phyloP scores from a whole-genome alignment of 1,140 invertebrate genomes.

The Neodiprion lecontei region DNA sequence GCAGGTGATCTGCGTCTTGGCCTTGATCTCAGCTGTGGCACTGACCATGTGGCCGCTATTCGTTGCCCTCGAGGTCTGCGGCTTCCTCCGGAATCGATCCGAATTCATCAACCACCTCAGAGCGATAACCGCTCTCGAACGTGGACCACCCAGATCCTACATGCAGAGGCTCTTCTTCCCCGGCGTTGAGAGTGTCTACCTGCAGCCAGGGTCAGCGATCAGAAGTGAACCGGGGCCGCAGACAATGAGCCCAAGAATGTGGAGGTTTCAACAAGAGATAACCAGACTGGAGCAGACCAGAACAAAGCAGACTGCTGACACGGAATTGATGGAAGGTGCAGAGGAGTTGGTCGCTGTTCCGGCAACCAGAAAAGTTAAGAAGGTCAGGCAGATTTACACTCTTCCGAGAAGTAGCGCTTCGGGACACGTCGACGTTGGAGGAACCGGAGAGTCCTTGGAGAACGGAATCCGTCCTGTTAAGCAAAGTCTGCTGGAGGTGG shows the following conservation, averaged over 20 bases:
- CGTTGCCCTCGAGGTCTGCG: constrained; percentile 23
- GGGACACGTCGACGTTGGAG: constrained; percentile 7
- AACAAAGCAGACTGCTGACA: neutral
- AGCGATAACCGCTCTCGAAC: constrained; percentile 22
- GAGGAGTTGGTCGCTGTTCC: neutral
- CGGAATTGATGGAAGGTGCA: neutral
- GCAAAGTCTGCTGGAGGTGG: constrained; percentile 9
- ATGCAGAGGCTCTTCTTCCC: constrained; percentile 30
- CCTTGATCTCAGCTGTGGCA: constrained; percentile 26
- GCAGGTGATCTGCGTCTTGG: constrained; percentile 40
- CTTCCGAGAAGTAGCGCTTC: constrained; percentile 26
- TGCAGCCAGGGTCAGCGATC: constrained; percentile 31
- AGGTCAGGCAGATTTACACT: constrained; percentile 33
- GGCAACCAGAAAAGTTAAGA: constrained; percentile 19
- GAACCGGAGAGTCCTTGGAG: constrained; percentile 2
- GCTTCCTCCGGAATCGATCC: constrained; percentile 37
- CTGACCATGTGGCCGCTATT: constrained; percentile 29
- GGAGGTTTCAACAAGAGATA: neutral
- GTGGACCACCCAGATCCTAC: constrained; percentile 21
- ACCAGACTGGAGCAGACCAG: neutral
- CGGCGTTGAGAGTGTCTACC: constrained; percentile 28
- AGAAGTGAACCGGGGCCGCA: neutral
- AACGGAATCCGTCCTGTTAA: neutral
- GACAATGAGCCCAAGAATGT: neutral
- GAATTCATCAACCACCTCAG: constrained; percentile 41